phyloP scores from a whole-genome alignment of 1,140 invertebrate genomes.

The Nasonia longicornis region DNA sequence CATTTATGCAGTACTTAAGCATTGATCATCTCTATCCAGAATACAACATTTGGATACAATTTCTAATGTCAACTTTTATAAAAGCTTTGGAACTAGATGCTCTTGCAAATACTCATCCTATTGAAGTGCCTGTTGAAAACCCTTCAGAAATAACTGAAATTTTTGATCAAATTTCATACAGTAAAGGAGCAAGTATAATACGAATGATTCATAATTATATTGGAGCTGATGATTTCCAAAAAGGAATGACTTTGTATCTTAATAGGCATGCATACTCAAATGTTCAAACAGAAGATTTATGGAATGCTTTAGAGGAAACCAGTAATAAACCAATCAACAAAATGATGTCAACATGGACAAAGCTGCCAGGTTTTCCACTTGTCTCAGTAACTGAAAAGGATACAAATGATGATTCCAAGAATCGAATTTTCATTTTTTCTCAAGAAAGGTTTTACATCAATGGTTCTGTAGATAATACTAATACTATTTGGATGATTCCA shows the following conservation, averaged over 20 bases:
- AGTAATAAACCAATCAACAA: constrained; percentile 89
- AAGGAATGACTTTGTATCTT: constrained; percentile 94
- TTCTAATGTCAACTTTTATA: constrained; percentile 86
- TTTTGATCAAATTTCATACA: constrained; percentile 96
- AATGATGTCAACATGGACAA: constrained; percentile 96
- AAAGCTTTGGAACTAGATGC: constrained; percentile 89
- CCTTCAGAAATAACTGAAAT: constrained; percentile 94
- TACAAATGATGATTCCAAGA: constrained; percentile 64
- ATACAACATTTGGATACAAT: constrained; percentile 94
- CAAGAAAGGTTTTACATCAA: constrained; percentile 92
- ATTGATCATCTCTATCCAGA: constrained; percentile 89
- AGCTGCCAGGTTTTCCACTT: constrained; percentile 91
- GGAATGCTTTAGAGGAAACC: constrained; percentile 89
- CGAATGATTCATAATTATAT: constrained; percentile 97
- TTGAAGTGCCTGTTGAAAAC: constrained; percentile 89
- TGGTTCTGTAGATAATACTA: constrained; percentile 71
- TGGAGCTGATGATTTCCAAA: constrained; percentile 91
- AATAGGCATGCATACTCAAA: constrained; percentile 88
- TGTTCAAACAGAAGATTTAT: constrained; percentile 94
- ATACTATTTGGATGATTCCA: constrained; percentile 88
- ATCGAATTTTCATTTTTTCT: constrained; percentile 78
- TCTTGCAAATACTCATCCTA: constrained; percentile 90
- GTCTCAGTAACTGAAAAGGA: constrained; percentile 70
- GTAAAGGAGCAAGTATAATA: constrained; percentile 93
- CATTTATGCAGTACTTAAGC: constrained; percentile 90